Base-by-base conservation (phyloP, 2,888 invertebrate genomes). In the Iphiclides podalirius region DNA sequence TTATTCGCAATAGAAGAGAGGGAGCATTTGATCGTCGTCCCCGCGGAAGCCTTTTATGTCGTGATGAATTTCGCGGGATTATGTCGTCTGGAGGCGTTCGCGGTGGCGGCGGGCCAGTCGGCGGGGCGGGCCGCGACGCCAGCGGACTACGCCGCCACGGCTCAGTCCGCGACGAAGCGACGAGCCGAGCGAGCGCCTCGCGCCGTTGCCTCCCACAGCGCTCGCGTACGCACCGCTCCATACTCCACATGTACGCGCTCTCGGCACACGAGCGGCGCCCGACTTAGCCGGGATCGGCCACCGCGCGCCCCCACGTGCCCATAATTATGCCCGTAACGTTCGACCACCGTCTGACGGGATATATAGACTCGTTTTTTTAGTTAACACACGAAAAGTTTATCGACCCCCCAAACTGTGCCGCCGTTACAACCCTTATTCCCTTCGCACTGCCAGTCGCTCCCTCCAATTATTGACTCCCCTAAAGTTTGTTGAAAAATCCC, bases 401-500 rank as follows among this genome's bases (percentile, higher is more conserved):
- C 86, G 86, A 84, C 85, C 87, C 82, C 17, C 39, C 74, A 2
- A 9, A 60, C 61, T 69, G 61, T 67, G 63, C 75, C 66, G 73
- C 76, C 68, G 79, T 79, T 83, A 80, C 83, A 82, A 83, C 87
- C 87, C 86, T 84, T 82, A 81, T 79, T 82, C 79, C 75, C 74
- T 81, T 69, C 75, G 75, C 70, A 79, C 75, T 68, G 70, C 70
- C 73, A 69, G 75, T 80, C 79, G 82, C 82, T 80, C 86, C 86
- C 87, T 83, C 79, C 79, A 85, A 86, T 86, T 85, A 86, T 85
- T 79, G 75, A 79, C 81, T 84, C 85, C 86, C 87, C 85, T 79
- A 80, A 83, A 84, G 72, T 84, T 82, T 74, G 72, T 78, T 73
- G 70, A 76, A 77, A 75, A 77, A 75, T 72, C 66, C 68, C 61